Evolutionary conservation across 1,140 invertebrate species (phyloP), one percentile per base, ranked within the genome.

Genomic region (Globodera rostochiensis): DNA sequence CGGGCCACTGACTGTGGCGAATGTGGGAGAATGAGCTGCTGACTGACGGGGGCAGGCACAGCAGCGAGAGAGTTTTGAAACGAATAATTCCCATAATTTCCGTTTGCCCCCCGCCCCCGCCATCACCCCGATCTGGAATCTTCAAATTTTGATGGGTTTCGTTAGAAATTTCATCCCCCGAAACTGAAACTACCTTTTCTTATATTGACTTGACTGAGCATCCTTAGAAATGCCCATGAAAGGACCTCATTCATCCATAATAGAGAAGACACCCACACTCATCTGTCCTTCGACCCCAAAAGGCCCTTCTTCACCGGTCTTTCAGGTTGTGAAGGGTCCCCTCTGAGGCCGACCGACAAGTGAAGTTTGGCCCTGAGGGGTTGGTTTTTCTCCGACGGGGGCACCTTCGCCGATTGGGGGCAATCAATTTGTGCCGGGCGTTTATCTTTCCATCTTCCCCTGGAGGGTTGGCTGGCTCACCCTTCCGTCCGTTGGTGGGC

Each of bases 371-470:
- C 57, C 57, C 57, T 60, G 57, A 19, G 11, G 9, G 57, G 57
- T 13, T 13, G 57, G 57, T 13, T 13, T 60, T 60, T 60, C 57
- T 19, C 15, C 57, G 57, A 1, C 57, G 57, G 57, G 57, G 57
- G 13, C 11, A 60, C 15, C 57, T 60, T 19, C 57, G 13, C 15
- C 57, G 57, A 60, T 60, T 60, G 57, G 15, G 19, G 57, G 57
- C 57, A 60, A 60, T 60, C 57, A 60, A 60, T 60, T 53, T 60
- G 57, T 60, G 57, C 57, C 57, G 57, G 57, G 57, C 57, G 57
- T 60, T 60, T 60, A 60, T 60, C 57, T 60, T 60, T 60, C 57
- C 57, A 60, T 60, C 57, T 60, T 60, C 57, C 57, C 57, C 57
- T 4, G 11, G 57, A 60, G 57, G 57, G 57, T 60, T 60, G 57